Conservation (phyloP, 2,113 vertebrate genomes). For the Podiceps cristatus region DNA sequence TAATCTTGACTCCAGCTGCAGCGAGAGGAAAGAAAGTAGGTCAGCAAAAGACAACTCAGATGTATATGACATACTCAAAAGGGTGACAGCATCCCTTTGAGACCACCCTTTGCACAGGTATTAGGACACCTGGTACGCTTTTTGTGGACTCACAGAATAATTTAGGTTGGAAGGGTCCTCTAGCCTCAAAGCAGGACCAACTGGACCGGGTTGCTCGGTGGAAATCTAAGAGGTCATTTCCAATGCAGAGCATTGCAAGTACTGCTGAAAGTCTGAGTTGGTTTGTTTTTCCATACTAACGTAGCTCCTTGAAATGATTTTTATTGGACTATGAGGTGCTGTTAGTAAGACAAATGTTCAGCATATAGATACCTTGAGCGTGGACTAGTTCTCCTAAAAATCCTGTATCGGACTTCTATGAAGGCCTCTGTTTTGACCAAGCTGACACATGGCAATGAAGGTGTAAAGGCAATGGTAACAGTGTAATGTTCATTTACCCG, state of each 20-base stretch:
- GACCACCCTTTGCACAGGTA: neutral
- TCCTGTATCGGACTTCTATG: neutral
- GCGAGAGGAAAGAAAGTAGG: neutral
- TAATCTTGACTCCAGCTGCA: neutral
- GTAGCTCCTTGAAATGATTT: neutral
- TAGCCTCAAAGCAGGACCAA: neutral
- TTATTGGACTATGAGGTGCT: neutral
- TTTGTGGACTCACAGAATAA: neutral
- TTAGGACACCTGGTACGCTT: neutral
- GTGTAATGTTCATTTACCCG: neutral
- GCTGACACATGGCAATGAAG: neutral
- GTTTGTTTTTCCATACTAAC: neutral
- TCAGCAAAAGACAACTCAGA: neutral
- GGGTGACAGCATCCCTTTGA: neutral
- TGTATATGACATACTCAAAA: neutral
- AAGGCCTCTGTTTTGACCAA: neutral
- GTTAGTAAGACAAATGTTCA: neutral
- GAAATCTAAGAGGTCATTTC: neutral
- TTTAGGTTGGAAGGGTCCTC: neutral
- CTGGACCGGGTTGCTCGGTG: fast-evolving
- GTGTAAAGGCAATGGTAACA: neutral
- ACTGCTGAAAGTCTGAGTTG: neutral
- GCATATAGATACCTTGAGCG: neutral
- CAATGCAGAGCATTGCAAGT: neutral
- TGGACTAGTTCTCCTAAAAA: neutral